Base-by-base conservation (phyloP, 2,113 vertebrate genomes). In the Ceuthmochares aereus region DNA sequence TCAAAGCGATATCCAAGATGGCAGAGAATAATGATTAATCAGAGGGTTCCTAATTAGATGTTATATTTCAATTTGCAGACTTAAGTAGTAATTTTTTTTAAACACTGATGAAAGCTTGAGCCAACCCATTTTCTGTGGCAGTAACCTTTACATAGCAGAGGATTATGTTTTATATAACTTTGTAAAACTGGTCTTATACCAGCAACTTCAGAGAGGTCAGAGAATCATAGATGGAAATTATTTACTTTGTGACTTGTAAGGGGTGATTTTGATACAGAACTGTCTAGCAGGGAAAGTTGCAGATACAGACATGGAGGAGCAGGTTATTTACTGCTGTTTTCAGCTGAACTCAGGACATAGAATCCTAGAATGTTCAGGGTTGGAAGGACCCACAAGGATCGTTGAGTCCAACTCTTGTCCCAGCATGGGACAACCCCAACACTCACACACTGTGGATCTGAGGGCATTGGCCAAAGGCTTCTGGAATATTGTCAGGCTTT, bases 21-120 rank as follows among this genome's bases (percentile, higher is more conserved):
- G 62, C 84, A 75, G 89, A 87, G 73, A 91, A 40, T 87, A 80
- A 81, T 23, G 49, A 92, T 89, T 91, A 82, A 79, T 92, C 27
- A 68, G 66, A 89, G 36, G 21, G 64, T 84, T 87, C 66, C 66
- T 93, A 87, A 84, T 92, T 89, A 82, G 66, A 30, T 68, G 68
- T 52, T 89, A 4, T 25, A 60, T 92, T 87, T 84, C 40, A 87
- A 23, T 89, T 89, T 90, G 52, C 56, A 88, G 87, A 30, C 14
- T 62, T 56, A 56, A 59, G 63, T 52, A 90, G 43, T 51, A 2
- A 6, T 8, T 81, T 86, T 87, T 90, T 72, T 29, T 17, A 70
- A 94, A 37, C 25, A 9, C 29, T 55, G 19, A 4, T 63, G 66
- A 63, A 89, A 78, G 9, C 29, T 47, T 26, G 49, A 87, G 64